Evolutionary conservation across 2,797 vertebrate genomes (phyloP), one percentile per base, ranked within the genome.

Genomic region (Mustela erminea): DNA sequence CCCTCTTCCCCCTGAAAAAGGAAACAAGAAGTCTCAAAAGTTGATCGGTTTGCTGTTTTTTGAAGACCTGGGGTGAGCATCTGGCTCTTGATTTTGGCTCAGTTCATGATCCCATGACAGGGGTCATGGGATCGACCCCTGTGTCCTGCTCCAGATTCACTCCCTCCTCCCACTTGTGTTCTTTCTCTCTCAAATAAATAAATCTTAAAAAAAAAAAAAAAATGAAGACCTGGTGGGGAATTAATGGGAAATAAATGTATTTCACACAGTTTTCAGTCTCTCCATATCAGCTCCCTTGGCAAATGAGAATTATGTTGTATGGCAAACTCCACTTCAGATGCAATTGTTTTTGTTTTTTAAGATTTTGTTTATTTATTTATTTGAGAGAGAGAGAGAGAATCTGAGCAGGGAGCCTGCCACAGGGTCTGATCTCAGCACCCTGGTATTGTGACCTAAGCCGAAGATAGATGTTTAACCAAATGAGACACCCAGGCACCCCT

Each of bases 261-360:
- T 12, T 80, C n/a, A 74, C 32, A n/a, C 3, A 12, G 29, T 95
- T 96, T 95, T 94, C 7, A n/a, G 4, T 91, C 46, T 89, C 29
- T 93, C 29, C 15, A 43, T 87, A 88, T 92, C 14, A 49, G 35
- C 29, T 95, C 15, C 11, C 7, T 90, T 83, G 41, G 74, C 41
- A 91, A 29, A 81, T 89, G 18, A 60, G 62, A 9, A 93, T 78
- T 75, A 56, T 41, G 12, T 68, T 38, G 11, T 89, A 93, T 52
- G 56, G 43, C 56, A 90, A 56, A 95, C 68, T 91, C 38, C 72
- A 52, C 12, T 90, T 68, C 46, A 49, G 20, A 90, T 68, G 21
- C 9, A 88, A 0, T 85, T 95, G 27, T 91, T 94, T 94, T 87
- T 41, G 95, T 93, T 85, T 64, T 62, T 62, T 13, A 13, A 62